Percentiles rank a stretch among this genome's conserved stretches.
Evolutionary conservation across 2,113 vertebrate species (phyloP).

Genomic region (Anthoscopus minutus): DNA sequence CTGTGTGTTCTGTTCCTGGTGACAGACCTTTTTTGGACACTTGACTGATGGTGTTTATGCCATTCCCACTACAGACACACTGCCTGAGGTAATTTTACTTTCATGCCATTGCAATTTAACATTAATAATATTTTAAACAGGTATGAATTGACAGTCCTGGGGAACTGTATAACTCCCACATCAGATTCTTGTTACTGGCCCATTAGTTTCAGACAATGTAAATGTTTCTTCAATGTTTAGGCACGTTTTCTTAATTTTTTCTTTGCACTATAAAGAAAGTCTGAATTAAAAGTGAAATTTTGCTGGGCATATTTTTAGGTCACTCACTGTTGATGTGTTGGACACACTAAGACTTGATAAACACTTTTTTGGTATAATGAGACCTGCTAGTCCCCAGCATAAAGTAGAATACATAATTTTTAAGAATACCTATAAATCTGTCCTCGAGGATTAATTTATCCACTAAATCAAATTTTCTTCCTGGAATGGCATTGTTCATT

Average conservation of each 20-base stretch:
- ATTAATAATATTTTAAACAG: neutral
- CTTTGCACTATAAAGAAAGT: neutral
- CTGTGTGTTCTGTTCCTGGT: neutral
- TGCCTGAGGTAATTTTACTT: constrained; percentile 14
- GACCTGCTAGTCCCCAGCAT: fast-evolving
- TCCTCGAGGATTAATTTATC: neutral
- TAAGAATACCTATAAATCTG: neutral
- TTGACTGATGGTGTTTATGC: neutral
- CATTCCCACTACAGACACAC: neutral
- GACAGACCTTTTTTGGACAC: neutral
- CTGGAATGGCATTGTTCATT: neutral
- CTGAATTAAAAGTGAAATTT: neutral
- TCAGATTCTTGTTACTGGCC: neutral
- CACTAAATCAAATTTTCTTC: neutral
- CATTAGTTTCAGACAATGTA: neutral
- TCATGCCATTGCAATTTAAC: neutral
- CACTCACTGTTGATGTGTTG: neutral
- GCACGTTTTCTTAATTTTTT: neutral
- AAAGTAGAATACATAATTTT: neutral
- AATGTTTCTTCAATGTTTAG: neutral
- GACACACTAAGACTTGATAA: neutral
- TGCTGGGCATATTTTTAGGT: neutral
- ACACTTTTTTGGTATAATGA: neutral
- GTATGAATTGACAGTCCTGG: neutral
- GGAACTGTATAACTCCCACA: neutral